Evolutionary conservation across 2,888 invertebrate genomes (phyloP).

Genomic region (Herminia tarsipennalis): DNA sequence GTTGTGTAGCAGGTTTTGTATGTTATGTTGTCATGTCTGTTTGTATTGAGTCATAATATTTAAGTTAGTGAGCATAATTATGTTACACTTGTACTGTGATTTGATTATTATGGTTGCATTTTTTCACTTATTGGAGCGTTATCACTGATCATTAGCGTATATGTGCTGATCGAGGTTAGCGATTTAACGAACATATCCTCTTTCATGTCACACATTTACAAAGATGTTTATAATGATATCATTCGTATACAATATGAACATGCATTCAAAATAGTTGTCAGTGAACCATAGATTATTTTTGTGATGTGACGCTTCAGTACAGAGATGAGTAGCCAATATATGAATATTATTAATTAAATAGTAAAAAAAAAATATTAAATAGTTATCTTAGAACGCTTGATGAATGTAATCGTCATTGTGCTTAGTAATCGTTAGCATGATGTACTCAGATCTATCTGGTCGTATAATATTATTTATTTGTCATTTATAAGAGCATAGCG

Average conservation of each 20-base stretch:
- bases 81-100: constrained; percentile 82
- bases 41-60: constrained; percentile 77
- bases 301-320: constrained; percentile 78
- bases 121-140: constrained; percentile 66
- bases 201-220: constrained; percentile 25
- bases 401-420: constrained; percentile 84
- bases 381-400: constrained; percentile 82
- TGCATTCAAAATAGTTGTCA: constrained; percentile 33
- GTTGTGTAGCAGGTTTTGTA: constrained; percentile 64
- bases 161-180: constrained; percentile 26
- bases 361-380: constrained; percentile 67
- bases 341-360: constrained; percentile 74
- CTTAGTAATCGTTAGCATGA: constrained; percentile 82
- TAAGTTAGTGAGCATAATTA: constrained; percentile 80
- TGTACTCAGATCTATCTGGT: constrained; percentile 73
- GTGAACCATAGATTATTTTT: constrained; percentile 60
- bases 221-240: constrained; percentile 22
- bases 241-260: constrained; percentile 21
- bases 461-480: constrained; percentile 59
- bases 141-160: constrained; percentile 36
- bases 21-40: constrained; percentile 70
- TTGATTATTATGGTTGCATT: constrained; percentile 79
- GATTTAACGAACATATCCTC: constrained; percentile 32
- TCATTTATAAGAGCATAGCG: constrained; percentile 39
- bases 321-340: constrained; percentile 78